phyloP scores from a whole-genome alignment of 2,888 invertebrate genomes.

The Odiellus spinosus region DNA sequence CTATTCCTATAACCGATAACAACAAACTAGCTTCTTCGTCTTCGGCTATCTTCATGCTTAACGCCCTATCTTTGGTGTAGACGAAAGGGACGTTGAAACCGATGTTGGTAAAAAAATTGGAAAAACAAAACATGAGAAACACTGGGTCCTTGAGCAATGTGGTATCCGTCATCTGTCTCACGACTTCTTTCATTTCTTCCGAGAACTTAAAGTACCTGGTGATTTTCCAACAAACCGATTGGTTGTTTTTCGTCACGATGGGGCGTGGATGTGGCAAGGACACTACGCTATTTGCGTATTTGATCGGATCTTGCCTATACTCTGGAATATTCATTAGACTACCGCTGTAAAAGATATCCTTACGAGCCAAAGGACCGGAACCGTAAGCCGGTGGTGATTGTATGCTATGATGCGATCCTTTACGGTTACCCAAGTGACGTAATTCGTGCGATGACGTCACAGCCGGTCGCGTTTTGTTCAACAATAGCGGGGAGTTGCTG shows the following conservation, averaged over 20 bases:
- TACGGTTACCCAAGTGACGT: too few species aligned
- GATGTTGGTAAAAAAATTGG: conserved; percentile 88
- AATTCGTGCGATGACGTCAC: too few species aligned
- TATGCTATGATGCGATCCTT: too few species aligned
- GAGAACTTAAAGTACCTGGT: conserved; percentile 40
- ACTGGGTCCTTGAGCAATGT: conserved; percentile 63
- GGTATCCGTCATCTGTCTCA: conserved; percentile 62
- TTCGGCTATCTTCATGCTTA: conserved; percentile 40
- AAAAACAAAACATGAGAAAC: conserved; percentile 74
- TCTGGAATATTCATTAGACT: conserved; percentile 42
- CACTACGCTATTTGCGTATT: conserved; percentile 27
- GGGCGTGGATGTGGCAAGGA: conserved; percentile 21
- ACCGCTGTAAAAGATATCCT: conserved; percentile 78
- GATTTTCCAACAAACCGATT: not conserved
- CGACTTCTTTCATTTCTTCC: conserved; percentile 44
- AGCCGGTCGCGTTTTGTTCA: conserved; percentile 6
- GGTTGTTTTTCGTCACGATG: not conserved
- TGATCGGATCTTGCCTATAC: conserved; percentile 27
- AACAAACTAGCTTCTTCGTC: conserved; percentile 46
- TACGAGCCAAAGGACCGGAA: conserved; percentile 45
- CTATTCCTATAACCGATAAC: conserved; percentile 63
- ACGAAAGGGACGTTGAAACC: conserved; percentile 89
- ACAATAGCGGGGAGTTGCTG: not conserved
- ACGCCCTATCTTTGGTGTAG: conserved; percentile 60
- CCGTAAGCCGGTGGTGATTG: not conserved